These are phyloP conservation scores for Seladonia tumulorum DNA, from an alignment of 2,888 invertebrate genomes.

Conservation along the genomic window DNA sequence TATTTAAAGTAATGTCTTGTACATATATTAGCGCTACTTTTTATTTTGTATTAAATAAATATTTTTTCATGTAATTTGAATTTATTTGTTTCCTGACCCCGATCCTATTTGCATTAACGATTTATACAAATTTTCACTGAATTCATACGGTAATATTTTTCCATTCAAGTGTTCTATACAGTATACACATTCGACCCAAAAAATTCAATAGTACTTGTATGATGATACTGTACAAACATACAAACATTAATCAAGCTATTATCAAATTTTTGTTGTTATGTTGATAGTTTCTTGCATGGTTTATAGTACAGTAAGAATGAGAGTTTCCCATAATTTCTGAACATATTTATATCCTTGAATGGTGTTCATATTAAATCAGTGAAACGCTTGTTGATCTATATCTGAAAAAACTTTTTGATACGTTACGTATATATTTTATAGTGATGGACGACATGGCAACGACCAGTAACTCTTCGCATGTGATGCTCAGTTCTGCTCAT, in stretches of 20 bases:
- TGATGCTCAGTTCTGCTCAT: slow-evolving; percentile 61
- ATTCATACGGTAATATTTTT: neutral
- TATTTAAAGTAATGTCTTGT: slow-evolving; percentile 63
- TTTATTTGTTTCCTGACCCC: slow-evolving; percentile 78
- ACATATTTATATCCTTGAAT: slow-evolving; percentile 17
- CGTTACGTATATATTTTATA: slow-evolving; percentile 76
- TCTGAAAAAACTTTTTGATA: slow-evolving; percentile 42
- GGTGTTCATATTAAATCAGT: slow-evolving; percentile 15
- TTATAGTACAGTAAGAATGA: slow-evolving; percentile 4
- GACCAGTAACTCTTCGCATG: slow-evolving; percentile 62
- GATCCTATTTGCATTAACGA: slow-evolving; percentile 48
- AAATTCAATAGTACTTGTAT: neutral
- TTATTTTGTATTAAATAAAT: slow-evolving; percentile 81
- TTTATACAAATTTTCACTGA: slow-evolving; percentile 3
- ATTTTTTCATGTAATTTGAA: slow-evolving; percentile 76
- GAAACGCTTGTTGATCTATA: slow-evolving; percentile 25
- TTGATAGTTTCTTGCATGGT: slow-evolving; percentile 22
- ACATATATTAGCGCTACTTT: slow-evolving; percentile 69
- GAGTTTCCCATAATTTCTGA: slow-evolving; percentile 13
- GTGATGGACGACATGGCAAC: slow-evolving; percentile 73
- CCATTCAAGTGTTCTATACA: neutral
- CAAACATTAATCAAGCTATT: neutral
- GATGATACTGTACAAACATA: neutral
- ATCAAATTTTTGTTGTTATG: neutral
- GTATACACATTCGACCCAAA: neutral